Conservation (phyloP, 2,888 invertebrate species). For the Rotaria magnacalcarata region DNA sequence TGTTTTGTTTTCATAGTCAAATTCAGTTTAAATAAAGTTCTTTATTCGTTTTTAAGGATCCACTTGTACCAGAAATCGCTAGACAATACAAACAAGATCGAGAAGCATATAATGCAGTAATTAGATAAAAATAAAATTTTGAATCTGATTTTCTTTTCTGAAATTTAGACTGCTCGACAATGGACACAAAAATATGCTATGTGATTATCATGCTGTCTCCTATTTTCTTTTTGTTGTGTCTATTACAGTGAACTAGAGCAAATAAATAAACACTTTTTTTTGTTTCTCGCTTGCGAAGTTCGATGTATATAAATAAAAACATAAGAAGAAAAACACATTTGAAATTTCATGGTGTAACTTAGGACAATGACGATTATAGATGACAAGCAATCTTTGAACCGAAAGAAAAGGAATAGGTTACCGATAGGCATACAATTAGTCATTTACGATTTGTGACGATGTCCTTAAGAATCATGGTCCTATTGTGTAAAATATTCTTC, state of each 20-base stretch:
- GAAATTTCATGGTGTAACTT: too few species aligned
- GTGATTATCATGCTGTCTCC: not conserved
- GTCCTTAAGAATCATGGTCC: too few species aligned
- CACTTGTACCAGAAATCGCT: constrained; percentile 46
- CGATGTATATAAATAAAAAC: not conserved
- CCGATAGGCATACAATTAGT: too few species aligned
- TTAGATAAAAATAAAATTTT: not conserved
- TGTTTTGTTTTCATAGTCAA: not conserved
- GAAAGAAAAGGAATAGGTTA: too few species aligned
- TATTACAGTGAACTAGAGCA: not conserved
- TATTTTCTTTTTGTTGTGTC: not conserved
- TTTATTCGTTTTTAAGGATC: not conserved
- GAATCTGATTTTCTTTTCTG: not conserved
- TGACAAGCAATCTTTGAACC: too few species aligned
- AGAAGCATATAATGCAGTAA: constrained; percentile 38
- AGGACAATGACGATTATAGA: too few species aligned
- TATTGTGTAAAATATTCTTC: too few species aligned
- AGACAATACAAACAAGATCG: constrained; percentile 42
- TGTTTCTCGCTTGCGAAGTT: not conserved
- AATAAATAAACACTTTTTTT: not conserved
- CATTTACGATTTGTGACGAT: too few species aligned
- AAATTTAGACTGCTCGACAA: constrained; percentile 39
- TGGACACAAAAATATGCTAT: constrained; percentile 46
- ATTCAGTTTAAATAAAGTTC: too few species aligned
- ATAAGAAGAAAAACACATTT: not conserved